phyloP scores from a whole-genome alignment of 2,888 invertebrate genomes.

The Lycocerus yunnanus region DNA sequence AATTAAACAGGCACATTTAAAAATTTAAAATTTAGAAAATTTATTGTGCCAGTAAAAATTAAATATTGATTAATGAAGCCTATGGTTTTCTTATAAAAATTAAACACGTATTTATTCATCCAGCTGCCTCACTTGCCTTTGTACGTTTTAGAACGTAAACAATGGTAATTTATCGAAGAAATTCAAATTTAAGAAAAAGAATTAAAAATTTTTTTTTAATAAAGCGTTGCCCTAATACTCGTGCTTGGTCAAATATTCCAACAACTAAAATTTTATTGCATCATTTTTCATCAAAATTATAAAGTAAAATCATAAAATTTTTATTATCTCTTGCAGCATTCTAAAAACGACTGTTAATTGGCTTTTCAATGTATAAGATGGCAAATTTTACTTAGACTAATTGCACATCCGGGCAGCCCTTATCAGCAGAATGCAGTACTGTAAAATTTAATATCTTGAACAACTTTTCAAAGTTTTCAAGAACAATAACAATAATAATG shows the following conservation, averaged over 20 bases:
- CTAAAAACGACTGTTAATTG: background rate
- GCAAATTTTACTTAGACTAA: background rate
- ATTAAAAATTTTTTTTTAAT: background rate
- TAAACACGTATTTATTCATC: background rate
- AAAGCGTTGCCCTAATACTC: too few relatives aligned
- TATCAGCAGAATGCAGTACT: background rate
- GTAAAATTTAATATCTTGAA: background rate
- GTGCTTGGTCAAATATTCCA: background rate
- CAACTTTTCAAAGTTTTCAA: background rate
- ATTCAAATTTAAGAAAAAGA: background rate
- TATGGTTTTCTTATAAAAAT: background rate
- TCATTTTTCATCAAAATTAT: background rate
- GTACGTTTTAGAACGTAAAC: background rate
- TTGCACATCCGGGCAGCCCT: background rate
- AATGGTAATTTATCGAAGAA: background rate
- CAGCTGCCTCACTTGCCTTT: background rate
- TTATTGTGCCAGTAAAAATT: background rate
- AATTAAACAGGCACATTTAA: background rate
- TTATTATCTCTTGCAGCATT: background rate
- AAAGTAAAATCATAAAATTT: background rate
- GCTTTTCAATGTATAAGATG: background rate
- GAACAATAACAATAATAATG: background rate
- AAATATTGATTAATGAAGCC: background rate
- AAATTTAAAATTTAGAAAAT: background rate
- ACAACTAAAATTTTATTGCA: background rate